A percentile compares a stretch with the other conserved stretches of the same genome.
phyloP scores from a whole-genome alignment of 1,140 invertebrate genomes.

The Lucilia sericata region DNA sequence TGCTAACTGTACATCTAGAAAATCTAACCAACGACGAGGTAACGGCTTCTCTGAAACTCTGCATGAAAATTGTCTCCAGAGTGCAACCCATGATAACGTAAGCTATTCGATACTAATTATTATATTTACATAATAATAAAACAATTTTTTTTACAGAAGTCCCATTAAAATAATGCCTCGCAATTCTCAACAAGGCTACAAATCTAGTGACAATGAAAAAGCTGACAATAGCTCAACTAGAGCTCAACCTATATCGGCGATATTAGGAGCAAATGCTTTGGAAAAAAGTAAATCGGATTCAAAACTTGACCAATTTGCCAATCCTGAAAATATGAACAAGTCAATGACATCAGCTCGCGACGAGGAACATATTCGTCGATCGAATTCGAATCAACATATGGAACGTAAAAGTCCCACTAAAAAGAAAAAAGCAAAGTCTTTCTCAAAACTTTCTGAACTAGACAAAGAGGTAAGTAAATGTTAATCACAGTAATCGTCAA shows the following conservation, averaged over 20 bases:
- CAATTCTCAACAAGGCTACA: conserved; percentile 44
- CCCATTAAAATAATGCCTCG: conserved; percentile 59
- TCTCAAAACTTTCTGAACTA: conserved; percentile 69
- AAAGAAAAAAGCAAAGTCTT: conserved; percentile 72
- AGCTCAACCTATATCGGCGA: conserved; percentile 19
- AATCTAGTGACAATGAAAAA: conserved; percentile 48
- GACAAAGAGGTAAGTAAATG: conserved; percentile 67
- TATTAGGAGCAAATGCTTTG: conserved; percentile 60
- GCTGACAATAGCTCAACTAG: conserved; percentile 33
- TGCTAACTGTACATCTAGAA: conserved; percentile 73
- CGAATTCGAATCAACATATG: conserved; percentile 69
- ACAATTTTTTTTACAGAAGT: conserved; percentile 54
- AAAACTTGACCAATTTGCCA: conserved; percentile 71
- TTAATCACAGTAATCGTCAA: not conserved
- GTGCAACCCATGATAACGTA: conserved; percentile 76
- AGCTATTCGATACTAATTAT: conserved; percentile 37
- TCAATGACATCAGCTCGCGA: conserved; percentile 50
- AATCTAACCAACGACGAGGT: conserved; percentile 75
- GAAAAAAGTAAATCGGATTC: conserved; percentile 78
- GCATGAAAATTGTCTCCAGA: conserved; percentile 81
- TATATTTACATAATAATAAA: not conserved
- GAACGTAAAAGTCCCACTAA: conserved; percentile 69
- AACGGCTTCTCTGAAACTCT: conserved; percentile 75
- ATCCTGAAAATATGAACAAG: conserved; percentile 28
- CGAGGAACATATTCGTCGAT: conserved; percentile 67